Evolutionary conservation across 2,113 vertebrate genomes (phyloP).

Genomic region (Chloebia gouldiae): DNA sequence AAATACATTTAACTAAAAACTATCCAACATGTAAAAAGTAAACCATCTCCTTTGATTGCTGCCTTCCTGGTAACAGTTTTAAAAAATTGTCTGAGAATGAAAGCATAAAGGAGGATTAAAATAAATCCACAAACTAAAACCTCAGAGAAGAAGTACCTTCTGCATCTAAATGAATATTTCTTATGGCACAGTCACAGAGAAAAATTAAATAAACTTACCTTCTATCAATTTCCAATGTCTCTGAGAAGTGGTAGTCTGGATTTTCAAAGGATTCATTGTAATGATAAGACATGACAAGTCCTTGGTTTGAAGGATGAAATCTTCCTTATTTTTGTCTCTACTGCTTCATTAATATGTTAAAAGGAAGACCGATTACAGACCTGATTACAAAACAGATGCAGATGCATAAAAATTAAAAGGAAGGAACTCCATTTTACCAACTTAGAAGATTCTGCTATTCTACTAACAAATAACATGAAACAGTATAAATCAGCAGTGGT

Average conservation of each 20-base stretch:
- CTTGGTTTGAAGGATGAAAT: neutral
- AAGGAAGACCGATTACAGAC: neutral
- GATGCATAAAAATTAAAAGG: neutral
- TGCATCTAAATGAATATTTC: neutral
- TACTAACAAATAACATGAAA: neutral
- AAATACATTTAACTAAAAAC: neutral
- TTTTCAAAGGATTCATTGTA: slow-evolving; percentile 63
- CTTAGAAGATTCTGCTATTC: neutral
- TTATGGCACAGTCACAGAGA: neutral
- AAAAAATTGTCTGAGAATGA: neutral
- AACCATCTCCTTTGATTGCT: neutral
- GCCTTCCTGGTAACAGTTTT: neutral
- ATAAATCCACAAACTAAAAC: neutral
- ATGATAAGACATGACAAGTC: slow-evolving; percentile 71
- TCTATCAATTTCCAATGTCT: slow-evolving; percentile 77
- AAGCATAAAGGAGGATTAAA: neutral
- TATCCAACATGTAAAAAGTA: neutral
- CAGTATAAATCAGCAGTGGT: neutral
- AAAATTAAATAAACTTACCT: slow-evolving; percentile 69
- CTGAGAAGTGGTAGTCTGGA: slow-evolving; percentile 76
- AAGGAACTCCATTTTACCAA: neutral
- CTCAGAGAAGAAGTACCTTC: neutral
- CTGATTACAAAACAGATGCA: neutral
- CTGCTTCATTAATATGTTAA: neutral
- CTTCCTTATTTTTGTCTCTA: neutral